Conservation (phyloP, 2,797 vertebrate species). For the Bradypodion ventrale region DNA sequence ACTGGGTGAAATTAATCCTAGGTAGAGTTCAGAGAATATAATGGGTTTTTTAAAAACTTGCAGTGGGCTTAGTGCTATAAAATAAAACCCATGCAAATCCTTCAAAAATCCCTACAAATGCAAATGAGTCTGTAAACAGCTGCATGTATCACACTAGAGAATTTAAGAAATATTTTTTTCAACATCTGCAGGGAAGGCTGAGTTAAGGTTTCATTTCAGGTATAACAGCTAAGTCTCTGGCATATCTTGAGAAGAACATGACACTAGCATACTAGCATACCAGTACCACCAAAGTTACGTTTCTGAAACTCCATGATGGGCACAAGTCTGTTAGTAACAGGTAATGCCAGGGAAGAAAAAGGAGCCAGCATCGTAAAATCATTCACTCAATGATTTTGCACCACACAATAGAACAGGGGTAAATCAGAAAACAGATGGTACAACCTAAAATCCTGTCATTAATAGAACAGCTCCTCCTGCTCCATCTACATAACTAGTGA, state of each 20-base stretch:
- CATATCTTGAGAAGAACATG: too few relatives aligned
- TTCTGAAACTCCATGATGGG: not conserved
- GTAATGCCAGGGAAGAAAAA: not conserved
- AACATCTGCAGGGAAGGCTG: slow-evolving; percentile 51
- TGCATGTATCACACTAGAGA: slow-evolving; percentile 60
- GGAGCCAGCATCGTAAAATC: not conserved
- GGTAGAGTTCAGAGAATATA: slow-evolving; percentile 55
- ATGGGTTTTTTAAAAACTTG: slow-evolving; percentile 26
- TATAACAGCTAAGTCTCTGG: not conserved
- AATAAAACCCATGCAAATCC: slow-evolving; percentile 62
- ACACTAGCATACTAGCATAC: too few relatives aligned
- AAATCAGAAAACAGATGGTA: not conserved
- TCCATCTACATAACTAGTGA: not conserved
- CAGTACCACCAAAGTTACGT: not conserved
- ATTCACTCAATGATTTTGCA: too few relatives aligned
- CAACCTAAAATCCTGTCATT: not conserved
- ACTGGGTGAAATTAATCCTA: slow-evolving; percentile 52
- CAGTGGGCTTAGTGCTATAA: slow-evolving; percentile 46
- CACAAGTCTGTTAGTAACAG: not conserved
- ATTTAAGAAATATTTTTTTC: slow-evolving; percentile 55
- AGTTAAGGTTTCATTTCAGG: slow-evolving; percentile 58
- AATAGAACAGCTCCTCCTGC: not conserved
- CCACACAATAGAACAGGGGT: not conserved
- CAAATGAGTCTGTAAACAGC: slow-evolving; percentile 70
- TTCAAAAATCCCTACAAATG: slow-evolving; percentile 67